phyloP scores from a whole-genome alignment of 2,113 vertebrate species.

The Chauna torquata region DNA sequence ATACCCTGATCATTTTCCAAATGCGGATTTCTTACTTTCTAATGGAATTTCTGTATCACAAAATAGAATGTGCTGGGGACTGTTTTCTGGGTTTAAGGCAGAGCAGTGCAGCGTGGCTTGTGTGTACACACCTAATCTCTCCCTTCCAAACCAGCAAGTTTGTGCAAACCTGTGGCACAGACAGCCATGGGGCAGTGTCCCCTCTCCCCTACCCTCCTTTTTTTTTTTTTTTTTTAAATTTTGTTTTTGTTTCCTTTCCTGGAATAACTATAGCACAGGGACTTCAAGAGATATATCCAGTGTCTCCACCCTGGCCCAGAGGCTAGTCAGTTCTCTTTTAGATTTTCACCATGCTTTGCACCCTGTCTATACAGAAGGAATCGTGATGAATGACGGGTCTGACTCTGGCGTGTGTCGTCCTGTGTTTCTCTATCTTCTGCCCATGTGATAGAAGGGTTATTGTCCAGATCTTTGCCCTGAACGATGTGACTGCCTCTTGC shows the following conservation, averaged over 20 bases:
- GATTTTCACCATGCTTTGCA: neutral
- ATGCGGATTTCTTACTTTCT: neutral
- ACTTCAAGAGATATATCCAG: neutral
- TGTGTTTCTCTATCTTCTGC: neutral
- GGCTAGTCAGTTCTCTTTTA: fast-evolving
- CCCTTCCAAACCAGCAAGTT: fast-evolving
- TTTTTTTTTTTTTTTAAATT: neutral
- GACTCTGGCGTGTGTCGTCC: neutral
- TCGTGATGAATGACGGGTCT: fast-evolving
- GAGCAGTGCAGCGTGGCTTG: neutral
- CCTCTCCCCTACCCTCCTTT: neutral
- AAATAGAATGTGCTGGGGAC: neutral
- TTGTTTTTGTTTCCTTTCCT: neutral
- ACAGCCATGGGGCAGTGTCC: neutral
- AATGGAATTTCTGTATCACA: neutral
- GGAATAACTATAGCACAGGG: neutral
- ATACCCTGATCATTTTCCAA: neutral
- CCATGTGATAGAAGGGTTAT: neutral
- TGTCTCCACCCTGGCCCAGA: neutral
- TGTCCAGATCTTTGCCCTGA: neutral
- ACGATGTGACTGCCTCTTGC: neutral
- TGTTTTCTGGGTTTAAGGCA: neutral
- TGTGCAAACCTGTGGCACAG: neutral
- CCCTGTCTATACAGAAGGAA: neutral
- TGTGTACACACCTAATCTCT: neutral